Evolutionary conservation across 1,140 invertebrate species (phyloP), one percentile per base, ranked within the genome.

Genomic region (Bombus picipes): DNA sequence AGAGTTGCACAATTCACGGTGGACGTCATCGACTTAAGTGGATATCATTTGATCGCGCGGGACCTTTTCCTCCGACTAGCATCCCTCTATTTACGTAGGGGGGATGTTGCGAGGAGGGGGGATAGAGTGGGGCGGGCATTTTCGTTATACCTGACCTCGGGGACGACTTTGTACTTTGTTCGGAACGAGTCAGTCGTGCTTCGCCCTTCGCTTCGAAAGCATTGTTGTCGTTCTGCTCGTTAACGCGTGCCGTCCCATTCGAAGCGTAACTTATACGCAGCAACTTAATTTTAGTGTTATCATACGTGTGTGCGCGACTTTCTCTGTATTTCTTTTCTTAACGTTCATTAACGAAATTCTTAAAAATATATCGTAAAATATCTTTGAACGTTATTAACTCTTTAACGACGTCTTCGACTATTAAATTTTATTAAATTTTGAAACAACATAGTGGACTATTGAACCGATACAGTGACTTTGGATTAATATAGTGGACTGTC

Each of bases 1-100:
- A n/a, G 28, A 62, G 59, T 62, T 9, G 32, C 12, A 32, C 57
- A 25, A 65, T 66, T 32, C 18, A 75, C 47, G 18, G 43, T 57
- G n/a, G 65, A 74, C 62, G 73, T 83, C 81, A 83, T 83, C 74
- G 81, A 83, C 73, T 47, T 77, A 83, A 82, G 71, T 82, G 81
- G 81, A 41, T 75, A 75, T 82, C 57, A 66, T 75, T 74, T n/a
- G 81, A 82, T 82, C 71, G 70, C 71, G 15, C n/a, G 57, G 37
- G n/a, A 73, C 81, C 47, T 81, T 62, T 73, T 57, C 70, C 80
- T 43, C 39, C 57, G 22, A 39, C 41, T 8, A 70, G 47, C 81
- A 68, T 76, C 47, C 82, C 81, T 47, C 65, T 83, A 66, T 83
- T 83, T 78, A 83, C 82, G 74, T n/a, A 28, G 66, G 34, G 66